A percentile compares a stretch with the other conserved stretches of the same genome.
phyloP scores from a whole-genome alignment of 1,140 invertebrate genomes.

The Danaus melanippus region DNA sequence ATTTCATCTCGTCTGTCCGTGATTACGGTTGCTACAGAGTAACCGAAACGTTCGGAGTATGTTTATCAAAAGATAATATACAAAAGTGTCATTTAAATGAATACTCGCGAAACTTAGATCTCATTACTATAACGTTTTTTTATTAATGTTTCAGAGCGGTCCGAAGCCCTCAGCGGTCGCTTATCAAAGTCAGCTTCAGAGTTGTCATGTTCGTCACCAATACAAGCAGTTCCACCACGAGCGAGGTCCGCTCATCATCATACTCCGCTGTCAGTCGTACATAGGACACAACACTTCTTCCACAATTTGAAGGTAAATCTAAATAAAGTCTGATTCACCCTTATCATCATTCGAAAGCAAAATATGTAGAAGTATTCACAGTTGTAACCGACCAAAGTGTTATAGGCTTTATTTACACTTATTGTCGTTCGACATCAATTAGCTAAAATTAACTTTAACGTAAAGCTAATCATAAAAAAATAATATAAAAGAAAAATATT shows the following conservation, averaged over 20 bases:
- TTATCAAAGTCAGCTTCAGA: slow-evolving; percentile 63
- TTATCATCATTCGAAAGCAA: too few species aligned
- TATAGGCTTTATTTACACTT: too few species aligned
- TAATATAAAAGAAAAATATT: too few species aligned
- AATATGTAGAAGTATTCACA: too few species aligned
- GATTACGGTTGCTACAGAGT: too few species aligned
- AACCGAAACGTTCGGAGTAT: neutral
- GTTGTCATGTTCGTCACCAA: slow-evolving; percentile 47
- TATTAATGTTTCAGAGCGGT: slow-evolving; percentile 41
- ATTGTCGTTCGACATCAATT: too few species aligned
- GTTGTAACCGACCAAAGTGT: too few species aligned
- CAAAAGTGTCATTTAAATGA: too few species aligned
- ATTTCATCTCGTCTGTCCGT: too few species aligned
- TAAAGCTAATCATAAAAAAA: too few species aligned
- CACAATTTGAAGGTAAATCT: slow-evolving; percentile 54
- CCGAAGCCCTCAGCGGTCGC: slow-evolving; percentile 52
- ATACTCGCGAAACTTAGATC: too few species aligned
- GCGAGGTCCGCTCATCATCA: slow-evolving; percentile 63
- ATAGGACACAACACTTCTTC: slow-evolving; percentile 59
- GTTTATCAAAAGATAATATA: slow-evolving; percentile 1
- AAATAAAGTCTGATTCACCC: neutral
- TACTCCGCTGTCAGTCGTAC: slow-evolving; percentile 54
- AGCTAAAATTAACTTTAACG: too few species aligned
- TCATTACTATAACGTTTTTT: neutral
- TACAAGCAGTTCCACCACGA: slow-evolving; percentile 39